phyloP scores from a whole-genome alignment of 1,140 invertebrate species.

The Drosophila kohkoa region DNA sequence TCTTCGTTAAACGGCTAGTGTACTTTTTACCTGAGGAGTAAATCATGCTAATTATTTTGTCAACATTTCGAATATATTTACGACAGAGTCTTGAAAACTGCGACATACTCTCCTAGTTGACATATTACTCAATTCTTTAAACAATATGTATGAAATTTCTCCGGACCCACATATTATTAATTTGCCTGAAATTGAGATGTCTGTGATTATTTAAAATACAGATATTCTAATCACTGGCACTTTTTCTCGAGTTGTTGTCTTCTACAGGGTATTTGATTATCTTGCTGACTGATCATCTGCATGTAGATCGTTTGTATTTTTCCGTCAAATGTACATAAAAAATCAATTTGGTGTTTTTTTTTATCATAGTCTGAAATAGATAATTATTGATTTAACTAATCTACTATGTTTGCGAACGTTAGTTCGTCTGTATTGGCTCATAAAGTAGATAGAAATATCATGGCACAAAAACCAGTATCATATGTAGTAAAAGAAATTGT shows the following conservation, averaged over 20 bases:
- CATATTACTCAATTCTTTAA: constrained; percentile 5
- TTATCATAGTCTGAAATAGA: constrained; percentile 44
- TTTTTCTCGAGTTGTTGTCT: not conserved
- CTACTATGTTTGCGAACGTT: constrained; percentile 34
- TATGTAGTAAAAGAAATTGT: constrained; percentile 35
- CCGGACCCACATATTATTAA: not conserved
- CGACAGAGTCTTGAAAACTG: constrained; percentile 40
- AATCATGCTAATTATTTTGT: constrained; percentile 67
- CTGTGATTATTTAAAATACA: not conserved
- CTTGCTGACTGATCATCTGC: not conserved
- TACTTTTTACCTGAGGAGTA: constrained; percentile 45
- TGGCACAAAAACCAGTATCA: constrained; percentile 38
- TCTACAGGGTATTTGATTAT: constrained; percentile 32
- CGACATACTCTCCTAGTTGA: not conserved
- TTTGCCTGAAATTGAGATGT: not conserved
- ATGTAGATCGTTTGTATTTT: constrained; percentile 33
- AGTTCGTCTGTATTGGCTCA: constrained; percentile 22
- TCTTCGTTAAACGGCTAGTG: constrained; percentile 27
- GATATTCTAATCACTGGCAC: not conserved
- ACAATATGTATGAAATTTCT: not conserved
- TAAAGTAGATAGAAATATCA: constrained; percentile 34
- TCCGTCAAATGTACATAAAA: constrained; percentile 49
- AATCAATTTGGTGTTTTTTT: constrained; percentile 51
- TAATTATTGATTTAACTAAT: constrained; percentile 57
- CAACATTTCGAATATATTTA: constrained; percentile 54